A percentile compares a stretch with the other conserved stretches of the same genome.
Conservation (phyloP, 2,888 invertebrate genomes). For the Fragum fragum region DNA sequence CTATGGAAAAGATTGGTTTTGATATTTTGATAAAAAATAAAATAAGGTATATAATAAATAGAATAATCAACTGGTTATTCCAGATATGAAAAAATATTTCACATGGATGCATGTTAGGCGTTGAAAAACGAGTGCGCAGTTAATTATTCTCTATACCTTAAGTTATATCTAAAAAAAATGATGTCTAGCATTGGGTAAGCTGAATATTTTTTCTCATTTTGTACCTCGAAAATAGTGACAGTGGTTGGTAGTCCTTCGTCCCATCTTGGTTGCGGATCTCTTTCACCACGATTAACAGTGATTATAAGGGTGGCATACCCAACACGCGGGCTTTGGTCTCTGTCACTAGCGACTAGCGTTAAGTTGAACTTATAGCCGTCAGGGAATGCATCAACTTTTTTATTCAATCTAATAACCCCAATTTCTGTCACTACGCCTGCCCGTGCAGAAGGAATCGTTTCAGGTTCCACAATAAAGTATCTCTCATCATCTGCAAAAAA, state of each 20-base stretch:
- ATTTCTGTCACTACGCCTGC: slow-evolving; percentile 13
- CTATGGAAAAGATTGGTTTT: too few species aligned
- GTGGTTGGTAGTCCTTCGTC: slow-evolving; percentile 10
- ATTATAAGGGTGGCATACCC: slow-evolving; percentile 78
- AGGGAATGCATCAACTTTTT: slow-evolving; percentile 43
- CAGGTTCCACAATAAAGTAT: slow-evolving; percentile 32
- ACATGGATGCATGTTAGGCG: too few species aligned
- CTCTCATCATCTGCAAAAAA: too few species aligned
- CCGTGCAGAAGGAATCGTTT: background rate
- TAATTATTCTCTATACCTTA: too few species aligned
- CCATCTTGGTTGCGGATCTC: slow-evolving; percentile 72
- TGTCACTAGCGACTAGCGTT: slow-evolving; percentile 67
- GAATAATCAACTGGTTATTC: too few species aligned
- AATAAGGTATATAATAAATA: too few species aligned
- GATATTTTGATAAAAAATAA: too few species aligned
- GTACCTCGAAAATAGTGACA: slow-evolving; percentile 55
- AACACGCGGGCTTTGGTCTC: slow-evolving; percentile 44
- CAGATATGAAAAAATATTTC: too few species aligned
- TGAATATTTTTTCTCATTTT: background rate
- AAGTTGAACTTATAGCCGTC: slow-evolving; percentile 44
- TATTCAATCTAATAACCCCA: slow-evolving; percentile 40
- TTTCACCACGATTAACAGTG: slow-evolving; percentile 87
- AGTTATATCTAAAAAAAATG: too few species aligned
- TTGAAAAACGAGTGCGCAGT: too few species aligned
- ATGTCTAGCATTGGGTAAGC: too few species aligned